Evolutionary conservation across 2,888 invertebrate species (phyloP).

Genomic region (Dinocampus coccinellae): DNA sequence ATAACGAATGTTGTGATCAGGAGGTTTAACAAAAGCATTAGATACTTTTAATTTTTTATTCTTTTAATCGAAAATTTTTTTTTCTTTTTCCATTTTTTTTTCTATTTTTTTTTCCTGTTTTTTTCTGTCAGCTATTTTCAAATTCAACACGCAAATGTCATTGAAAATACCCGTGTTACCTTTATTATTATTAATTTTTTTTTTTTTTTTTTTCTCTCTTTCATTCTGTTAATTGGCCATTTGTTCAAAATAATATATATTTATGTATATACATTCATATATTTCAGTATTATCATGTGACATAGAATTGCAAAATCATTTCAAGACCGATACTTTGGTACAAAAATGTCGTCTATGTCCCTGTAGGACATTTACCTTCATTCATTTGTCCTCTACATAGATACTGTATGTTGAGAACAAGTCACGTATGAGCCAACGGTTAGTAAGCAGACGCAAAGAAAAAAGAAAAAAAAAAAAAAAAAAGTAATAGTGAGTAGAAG

Average conservation of each 20-base stretch:
- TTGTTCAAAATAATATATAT: conserved; percentile 6
- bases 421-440: conserved; percentile 37
- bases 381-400: background rate
- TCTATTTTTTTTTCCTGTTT: background rate
- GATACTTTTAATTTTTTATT: background rate
- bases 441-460: conserved; percentile 3
- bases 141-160: background rate
- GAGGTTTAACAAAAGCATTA: background rate
- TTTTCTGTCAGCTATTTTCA: background rate
- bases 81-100: too few species aligned
- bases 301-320: conserved; percentile 7
- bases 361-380: background rate
- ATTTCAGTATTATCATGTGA: background rate
- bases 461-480: conserved; percentile 14
- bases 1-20: background rate
- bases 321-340: conserved; percentile 15
- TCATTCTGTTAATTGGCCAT: conserved; percentile 8
- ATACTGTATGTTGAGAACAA: conserved; percentile 25
- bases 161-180: background rate
- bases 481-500: conserved; percentile 8
- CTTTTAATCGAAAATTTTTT: background rate
- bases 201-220: background rate
- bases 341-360: conserved; percentile 19
- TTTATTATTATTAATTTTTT: background rate
- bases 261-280: background rate